phyloP scores from a whole-genome alignment of 2,113 vertebrate species.

The Clinocottus analis region DNA sequence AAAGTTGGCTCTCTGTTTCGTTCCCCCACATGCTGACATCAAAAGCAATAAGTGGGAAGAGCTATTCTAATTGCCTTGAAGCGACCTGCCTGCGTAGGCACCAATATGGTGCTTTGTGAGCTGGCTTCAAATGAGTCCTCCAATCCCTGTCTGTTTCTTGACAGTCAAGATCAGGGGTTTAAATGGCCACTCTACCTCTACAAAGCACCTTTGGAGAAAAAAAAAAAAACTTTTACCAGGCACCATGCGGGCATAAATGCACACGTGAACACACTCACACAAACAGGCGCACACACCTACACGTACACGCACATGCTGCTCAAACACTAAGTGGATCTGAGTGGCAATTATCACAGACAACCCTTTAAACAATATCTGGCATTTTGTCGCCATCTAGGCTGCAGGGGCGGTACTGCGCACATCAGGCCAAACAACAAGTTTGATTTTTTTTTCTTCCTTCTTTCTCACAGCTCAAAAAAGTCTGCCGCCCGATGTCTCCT shows the following conservation, averaged over 20 bases:
- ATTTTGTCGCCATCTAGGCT: constrained; percentile 82
- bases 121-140: constrained; percentile 61
- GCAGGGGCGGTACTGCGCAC: constrained; percentile 59
- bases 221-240: constrained; percentile 18
- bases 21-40: constrained; percentile 65
- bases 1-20: constrained; percentile 55
- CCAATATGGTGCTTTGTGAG: constrained; percentile 55
- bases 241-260: background rate
- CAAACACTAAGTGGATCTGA: constrained; percentile 38
- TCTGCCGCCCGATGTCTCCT: constrained; percentile 4
- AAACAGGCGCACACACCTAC: constrained; percentile 8
- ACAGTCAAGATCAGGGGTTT: constrained; percentile 64
- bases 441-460: constrained; percentile 25
- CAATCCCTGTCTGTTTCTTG: constrained; percentile 59
- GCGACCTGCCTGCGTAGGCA: constrained; percentile 58
- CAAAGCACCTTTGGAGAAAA: constrained; percentile 50
- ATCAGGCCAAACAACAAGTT: constrained; percentile 21
- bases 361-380: constrained; percentile 62
- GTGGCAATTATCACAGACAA: constrained; percentile 41
- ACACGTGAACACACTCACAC: constrained; percentile 10
- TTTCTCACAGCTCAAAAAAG: constrained; percentile 29
- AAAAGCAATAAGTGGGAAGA: constrained; percentile 71
- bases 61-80: constrained; percentile 71
- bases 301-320: constrained; percentile 1
- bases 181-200: constrained; percentile 57